Conservation (phyloP, 2,113 vertebrate species). For the Pipra filicauda region DNA sequence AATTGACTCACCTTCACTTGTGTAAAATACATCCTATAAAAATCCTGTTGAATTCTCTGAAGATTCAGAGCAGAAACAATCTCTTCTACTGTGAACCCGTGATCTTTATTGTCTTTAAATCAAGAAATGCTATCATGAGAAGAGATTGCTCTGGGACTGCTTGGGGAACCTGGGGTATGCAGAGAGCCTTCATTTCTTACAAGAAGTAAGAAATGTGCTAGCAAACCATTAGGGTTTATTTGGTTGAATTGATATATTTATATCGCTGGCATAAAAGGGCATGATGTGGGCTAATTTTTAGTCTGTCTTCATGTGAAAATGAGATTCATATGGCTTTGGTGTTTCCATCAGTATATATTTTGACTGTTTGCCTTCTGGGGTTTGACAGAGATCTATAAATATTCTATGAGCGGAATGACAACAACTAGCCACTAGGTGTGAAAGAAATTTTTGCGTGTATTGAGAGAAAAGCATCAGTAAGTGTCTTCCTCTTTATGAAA, state of each 20-base stretch:
- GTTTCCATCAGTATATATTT: not conserved
- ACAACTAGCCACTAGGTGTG: not conserved
- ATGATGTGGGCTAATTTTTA: not conserved
- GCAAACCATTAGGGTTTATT: not conserved
- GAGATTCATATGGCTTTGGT: not conserved
- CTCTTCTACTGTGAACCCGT: not conserved
- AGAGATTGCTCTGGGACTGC: not conserved
- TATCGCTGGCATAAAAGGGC: not conserved
- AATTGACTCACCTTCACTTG: conserved; percentile 21
- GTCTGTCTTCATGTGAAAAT: not conserved
- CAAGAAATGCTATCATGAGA: not conserved
- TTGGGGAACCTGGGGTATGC: not conserved
- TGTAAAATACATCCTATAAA: not conserved
- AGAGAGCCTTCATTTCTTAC: not conserved
- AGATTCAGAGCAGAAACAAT: not conserved
- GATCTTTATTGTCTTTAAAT: conserved; percentile 49
- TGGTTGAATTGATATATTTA: not conserved
- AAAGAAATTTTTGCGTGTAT: accelerated
- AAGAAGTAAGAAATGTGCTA: not conserved
- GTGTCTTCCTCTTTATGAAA: not conserved
- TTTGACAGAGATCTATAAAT: not conserved
- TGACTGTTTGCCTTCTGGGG: not conserved
- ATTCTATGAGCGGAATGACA: not conserved
- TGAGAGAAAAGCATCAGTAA: not conserved
- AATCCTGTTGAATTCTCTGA: conserved; percentile 18